These are phyloP conservation scores for Laothoe populi DNA, from an alignment of 2,888 invertebrate species.

Conservation along the genomic window DNA sequence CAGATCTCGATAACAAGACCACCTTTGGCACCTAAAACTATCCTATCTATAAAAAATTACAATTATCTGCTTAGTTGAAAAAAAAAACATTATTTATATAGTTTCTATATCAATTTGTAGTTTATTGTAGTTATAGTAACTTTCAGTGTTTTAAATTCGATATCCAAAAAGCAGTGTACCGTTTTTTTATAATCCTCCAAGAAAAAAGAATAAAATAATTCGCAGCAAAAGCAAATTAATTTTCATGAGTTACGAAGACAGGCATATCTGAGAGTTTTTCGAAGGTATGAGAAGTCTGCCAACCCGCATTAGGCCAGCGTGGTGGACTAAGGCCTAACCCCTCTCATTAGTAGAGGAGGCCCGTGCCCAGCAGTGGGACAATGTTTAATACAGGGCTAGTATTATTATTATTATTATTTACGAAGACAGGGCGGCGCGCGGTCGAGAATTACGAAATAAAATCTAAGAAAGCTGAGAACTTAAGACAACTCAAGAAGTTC, in stretches of 20 bases:
- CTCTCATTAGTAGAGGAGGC: no score
- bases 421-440: neutral
- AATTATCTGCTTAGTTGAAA: neutral
- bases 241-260: slow-evolving; percentile 17
- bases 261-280: no score
- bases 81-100: no score
- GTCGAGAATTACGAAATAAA: neutral
- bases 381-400: no score
- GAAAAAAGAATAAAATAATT: neutral
- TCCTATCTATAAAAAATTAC: no score
- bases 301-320: no score
- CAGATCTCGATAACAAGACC: no score
- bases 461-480: neutral
- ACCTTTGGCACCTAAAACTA: no score
- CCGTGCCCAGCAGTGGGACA: no score
- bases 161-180: neutral
- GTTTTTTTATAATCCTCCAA: neutral
- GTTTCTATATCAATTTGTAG: neutral
- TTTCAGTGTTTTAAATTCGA: neutral
- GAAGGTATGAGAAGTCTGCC: no score
- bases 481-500: neutral
- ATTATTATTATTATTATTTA: no score
- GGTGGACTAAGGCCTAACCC: no score
- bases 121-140: neutral
- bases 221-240: slow-evolving; percentile 12